Percentiles rank a stretch among this genome's conserved stretches.
These are phyloP conservation scores for Pterobdella sp. DNA, from an alignment of 2,888 invertebrate genomes.

Conservation along the genomic window DNA sequence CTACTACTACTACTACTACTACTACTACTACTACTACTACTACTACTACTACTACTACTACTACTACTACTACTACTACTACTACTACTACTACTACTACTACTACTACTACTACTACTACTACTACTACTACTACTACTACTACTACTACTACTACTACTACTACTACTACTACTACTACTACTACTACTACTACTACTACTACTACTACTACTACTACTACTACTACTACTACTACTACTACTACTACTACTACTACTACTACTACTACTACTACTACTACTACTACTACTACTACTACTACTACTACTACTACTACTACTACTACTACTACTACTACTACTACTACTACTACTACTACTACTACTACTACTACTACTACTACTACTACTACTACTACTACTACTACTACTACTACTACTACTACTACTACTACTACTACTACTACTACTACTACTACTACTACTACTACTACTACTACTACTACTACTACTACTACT, in stretches of 20 bases:
- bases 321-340: conserved; percentile 14
- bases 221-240: conserved; percentile 15
- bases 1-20: background rate
- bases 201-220: conserved; percentile 14
- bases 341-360: conserved; percentile 15
- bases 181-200: conserved; percentile 13
- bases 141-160: conserved; percentile 16
- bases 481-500: conserved; percentile 16
- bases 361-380: conserved; percentile 16
- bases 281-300: conserved; percentile 15
- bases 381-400: conserved; percentile 16
- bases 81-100: background rate
- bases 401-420: conserved; percentile 15
- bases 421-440: conserved; percentile 15
- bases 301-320: conserved; percentile 14
- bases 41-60: background rate
- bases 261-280: conserved; percentile 16
- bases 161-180: conserved; percentile 15
- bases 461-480: conserved; percentile 15
- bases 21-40: background rate
- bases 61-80: background rate
- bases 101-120: background rate
- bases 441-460: conserved; percentile 16
- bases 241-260: conserved; percentile 16
- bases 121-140: conserved; percentile 16